Conservation (phyloP, 92 coral and sea anemone genomes). For the Pocillopora grandis region DNA sequence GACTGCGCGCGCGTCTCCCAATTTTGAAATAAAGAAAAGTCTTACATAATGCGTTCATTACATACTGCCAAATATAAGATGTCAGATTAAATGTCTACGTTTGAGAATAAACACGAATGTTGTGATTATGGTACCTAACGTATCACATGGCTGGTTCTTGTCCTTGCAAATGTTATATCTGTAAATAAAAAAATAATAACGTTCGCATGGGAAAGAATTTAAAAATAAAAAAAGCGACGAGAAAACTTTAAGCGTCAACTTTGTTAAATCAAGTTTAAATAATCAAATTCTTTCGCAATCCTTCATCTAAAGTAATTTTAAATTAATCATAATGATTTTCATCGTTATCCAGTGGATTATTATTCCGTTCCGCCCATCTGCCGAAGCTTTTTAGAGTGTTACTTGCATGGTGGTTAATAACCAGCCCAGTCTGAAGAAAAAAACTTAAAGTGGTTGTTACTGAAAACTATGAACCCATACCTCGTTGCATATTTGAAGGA, state of each 20-base stretch:
- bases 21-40: too few relatives aligned
- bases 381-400: constrained; percentile 96
- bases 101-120: neutral
- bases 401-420: constrained; percentile 96
- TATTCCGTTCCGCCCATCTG: constrained; percentile 98
- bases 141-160: constrained; percentile 97
- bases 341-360: constrained; percentile 93
- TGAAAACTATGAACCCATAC: too few relatives aligned
- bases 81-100: neutral
- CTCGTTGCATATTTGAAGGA: too few relatives aligned
- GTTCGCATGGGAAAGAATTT: neutral
- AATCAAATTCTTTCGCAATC: too few relatives aligned
- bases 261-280: too few relatives aligned
- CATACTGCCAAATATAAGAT: too few relatives aligned
- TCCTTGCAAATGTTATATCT: constrained; percentile 97
- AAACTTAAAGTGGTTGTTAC: too few relatives aligned
- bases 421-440: constrained; percentile 75
- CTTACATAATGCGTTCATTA: too few relatives aligned
- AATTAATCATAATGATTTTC: constrained; percentile 94
- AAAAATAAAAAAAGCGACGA: neutral
- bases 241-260: too few relatives aligned
- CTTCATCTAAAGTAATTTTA: too few relatives aligned
- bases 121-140: constrained; percentile 54
- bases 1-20: too few relatives aligned
- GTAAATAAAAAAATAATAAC: neutral